Conservation (phyloP, 1,140 invertebrate species). For the Heliconius hermathena region DNA sequence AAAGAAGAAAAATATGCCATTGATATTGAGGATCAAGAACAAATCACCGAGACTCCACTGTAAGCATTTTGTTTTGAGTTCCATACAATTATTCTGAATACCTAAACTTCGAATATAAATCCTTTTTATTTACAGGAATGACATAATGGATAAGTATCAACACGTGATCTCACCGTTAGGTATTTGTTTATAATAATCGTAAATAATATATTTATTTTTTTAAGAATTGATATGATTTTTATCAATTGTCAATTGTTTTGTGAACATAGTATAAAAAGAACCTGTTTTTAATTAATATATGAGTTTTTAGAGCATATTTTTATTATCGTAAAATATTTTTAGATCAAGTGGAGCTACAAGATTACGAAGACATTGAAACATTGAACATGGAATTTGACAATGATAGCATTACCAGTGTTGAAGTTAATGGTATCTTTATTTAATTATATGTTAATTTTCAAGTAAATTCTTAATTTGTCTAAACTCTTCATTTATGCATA, state of each 20-base stretch:
- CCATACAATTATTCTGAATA: no score
- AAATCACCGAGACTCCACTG: not conserved
- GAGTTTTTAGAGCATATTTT: not conserved
- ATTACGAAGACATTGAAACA: not conserved
- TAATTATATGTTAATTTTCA: not conserved
- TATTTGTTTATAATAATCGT: slow-evolving; percentile 13
- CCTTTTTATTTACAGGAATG: slow-evolving; percentile 28
- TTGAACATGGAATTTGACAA: slow-evolving; percentile 36
- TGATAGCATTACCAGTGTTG: slow-evolving; percentile 39
- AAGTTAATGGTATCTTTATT: slow-evolving; percentile 24
- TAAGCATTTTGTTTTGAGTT: not conserved
- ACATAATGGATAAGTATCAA: slow-evolving; percentile 35
- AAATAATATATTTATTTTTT: no score
- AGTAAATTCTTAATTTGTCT: not conserved
- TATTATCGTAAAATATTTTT: not conserved
- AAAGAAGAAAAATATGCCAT: not conserved
- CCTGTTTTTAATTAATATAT: no score
- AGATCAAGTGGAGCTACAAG: not conserved
- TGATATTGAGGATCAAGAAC: not conserved
- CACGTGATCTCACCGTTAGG: slow-evolving; percentile 19
- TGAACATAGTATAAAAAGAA: no score
- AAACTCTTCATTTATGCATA: not conserved
- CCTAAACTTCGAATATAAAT: not conserved
- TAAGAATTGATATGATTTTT: no score
- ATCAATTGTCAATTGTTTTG: no score